Evolutionary conservation across 2,797 vertebrate species (phyloP).

Genomic region (Hydrolagus colliei): DNA sequence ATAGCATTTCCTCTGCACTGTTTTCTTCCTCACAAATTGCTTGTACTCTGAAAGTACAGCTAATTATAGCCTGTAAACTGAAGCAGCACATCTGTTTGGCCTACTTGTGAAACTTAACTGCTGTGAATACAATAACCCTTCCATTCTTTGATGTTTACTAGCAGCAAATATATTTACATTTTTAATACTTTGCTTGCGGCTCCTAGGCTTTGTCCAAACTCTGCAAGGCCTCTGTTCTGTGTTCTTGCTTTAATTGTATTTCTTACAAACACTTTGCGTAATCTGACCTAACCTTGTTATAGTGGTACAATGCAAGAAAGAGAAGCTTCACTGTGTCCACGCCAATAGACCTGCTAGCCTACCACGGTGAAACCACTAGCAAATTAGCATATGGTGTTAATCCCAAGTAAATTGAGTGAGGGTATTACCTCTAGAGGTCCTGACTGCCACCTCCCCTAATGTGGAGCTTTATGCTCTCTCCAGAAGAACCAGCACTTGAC

Average conservation of each 20-base stretch:
- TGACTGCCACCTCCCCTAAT: no score
- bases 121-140: constrained; percentile 1
- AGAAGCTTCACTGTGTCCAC: neutral
- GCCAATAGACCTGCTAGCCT: no score
- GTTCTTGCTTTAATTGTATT: neutral
- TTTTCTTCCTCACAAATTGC: constrained; percentile 9
- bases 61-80: constrained; percentile 16
- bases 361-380: no score
- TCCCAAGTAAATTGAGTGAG: no score
- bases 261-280: neutral
- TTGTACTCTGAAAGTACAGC: constrained; percentile 19
- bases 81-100: constrained; percentile 23
- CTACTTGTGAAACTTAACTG: constrained; percentile 5
- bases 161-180: neutral
- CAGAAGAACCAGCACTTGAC: no score
- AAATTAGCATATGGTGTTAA: no score
- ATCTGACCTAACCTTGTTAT: neutral
- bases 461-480: no score
- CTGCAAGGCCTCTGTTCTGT: neutral
- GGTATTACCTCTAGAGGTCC: no score
- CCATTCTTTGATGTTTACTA: constrained; percentile 10
- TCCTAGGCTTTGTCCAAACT: neutral
- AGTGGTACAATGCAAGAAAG: neutral
- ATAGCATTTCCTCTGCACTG: neutral
- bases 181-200: neutral